Evolutionary conservation across 2,888 invertebrate genomes (phyloP), one percentile per base, ranked within the genome.

Genomic region (Poecilus cupreus): DNA sequence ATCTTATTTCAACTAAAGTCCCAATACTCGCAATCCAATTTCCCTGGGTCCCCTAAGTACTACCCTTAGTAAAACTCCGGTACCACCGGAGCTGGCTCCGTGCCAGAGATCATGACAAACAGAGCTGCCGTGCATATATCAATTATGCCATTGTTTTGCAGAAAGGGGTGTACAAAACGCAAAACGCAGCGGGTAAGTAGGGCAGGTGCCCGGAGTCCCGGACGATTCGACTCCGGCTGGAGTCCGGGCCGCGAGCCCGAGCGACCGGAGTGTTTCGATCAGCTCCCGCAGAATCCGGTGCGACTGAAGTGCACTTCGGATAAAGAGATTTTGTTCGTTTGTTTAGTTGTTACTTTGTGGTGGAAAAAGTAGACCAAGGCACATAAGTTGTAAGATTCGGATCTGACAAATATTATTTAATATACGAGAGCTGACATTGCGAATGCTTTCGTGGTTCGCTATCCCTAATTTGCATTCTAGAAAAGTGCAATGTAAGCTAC

Each of bases 91-190:
- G 75, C 11, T 76, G 76, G 76, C 76, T 32, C 6, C 1, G 8
- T 13, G 76, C 76, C 76, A 76, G 20, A 76, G 32, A 51, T 51
- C 76, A 54, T 54, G 76, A 32, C 54, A 57, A 32, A 26, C 37
- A 16, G 37, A n/a, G 37, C 18, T 57, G 24, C 51, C 26, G 37
- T 76, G 76, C 76, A 76, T 54, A 76, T 76, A 76, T 76, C 76
- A 76, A 76, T 76, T 76, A 76, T 76, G 54, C 54, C 54, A 76
- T 76, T 76, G 76, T 76, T 76, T 76, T 76, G 54, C 54, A 51
- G 60, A 60, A 60, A 22, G 60, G 54, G 37, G 32, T 37, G 16
- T 37, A 37, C 64, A 32, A 13, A 37, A 51, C 51, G 75, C 49
- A 24, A 49, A 51, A 51, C 51, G 26, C 54, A 37, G n/a, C 54